phyloP scores from a whole-genome alignment of 2,113 vertebrate genomes.

The Regulus satrapa region DNA sequence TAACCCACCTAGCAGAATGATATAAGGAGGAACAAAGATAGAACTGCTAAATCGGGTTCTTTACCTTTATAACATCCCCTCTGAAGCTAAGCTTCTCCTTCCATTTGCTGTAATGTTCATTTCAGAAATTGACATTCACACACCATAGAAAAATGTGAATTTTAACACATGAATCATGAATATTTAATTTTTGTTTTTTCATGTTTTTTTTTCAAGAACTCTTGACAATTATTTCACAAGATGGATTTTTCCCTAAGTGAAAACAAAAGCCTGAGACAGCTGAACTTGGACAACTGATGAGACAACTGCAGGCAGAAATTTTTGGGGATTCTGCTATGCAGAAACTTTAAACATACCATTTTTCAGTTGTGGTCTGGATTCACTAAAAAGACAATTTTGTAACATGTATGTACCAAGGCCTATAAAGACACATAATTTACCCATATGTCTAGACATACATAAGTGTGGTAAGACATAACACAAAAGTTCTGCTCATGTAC shows the following conservation, averaged over 20 bases:
- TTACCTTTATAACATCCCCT: not conserved
- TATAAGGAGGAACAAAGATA: not conserved
- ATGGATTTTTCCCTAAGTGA: constrained; percentile 3
- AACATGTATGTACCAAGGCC: not conserved
- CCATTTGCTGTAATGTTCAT: accelerated
- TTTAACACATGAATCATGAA: not conserved
- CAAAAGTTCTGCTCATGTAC: not conserved
- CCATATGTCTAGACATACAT: accelerated
- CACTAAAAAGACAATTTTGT: not conserved
- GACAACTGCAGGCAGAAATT: constrained; percentile 6
- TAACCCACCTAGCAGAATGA: not conserved
- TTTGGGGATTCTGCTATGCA: not conserved
- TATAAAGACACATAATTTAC: not conserved
- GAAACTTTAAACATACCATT: not conserved
- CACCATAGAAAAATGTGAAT: not conserved
- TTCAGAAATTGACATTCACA: not conserved
- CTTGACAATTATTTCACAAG: constrained; percentile 31
- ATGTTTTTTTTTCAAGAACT: constrained; percentile 11
- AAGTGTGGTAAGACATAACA: not conserved
- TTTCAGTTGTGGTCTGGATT: constrained; percentile 23
- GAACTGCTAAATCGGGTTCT: not conserved
- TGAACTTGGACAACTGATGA: constrained; percentile 42
- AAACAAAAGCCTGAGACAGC: not conserved
- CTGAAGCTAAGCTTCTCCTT: not conserved
- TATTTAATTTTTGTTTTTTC: constrained; percentile 7